Evolutionary conservation across 2,888 invertebrate species (phyloP), one percentile per base, ranked within the genome.

Genomic region (Cistogaster globosa): DNA sequence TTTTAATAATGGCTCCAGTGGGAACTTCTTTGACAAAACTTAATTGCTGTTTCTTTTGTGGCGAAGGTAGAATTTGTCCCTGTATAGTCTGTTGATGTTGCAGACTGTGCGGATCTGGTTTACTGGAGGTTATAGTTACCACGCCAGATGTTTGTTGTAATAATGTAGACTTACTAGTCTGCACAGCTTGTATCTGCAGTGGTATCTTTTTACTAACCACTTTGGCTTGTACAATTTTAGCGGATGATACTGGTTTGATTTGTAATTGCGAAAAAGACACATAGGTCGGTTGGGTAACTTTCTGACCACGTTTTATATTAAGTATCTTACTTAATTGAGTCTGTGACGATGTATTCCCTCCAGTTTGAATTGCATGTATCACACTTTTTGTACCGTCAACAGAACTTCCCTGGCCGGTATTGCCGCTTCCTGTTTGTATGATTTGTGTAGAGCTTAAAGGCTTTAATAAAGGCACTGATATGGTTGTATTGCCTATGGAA

Each of bases 61-160:
- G 86, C 55, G 32, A 69, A 16, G 74, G 67, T 16, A 76, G 11
- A 42, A 74, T 71, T 48, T 51, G 79, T 5, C 12, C 79, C 84
- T 18, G 87, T 53, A 71, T 16, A 42, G 51, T 81, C 78, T 74
- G 75, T 9, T 72, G 83, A 76, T 86, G 80, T 79, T 87, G 84
- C 7, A 86, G 82, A 58, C 78, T 90, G n/a, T 89, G 89, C 74
- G 87, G 89, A 55, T 88, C 89, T 11, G 88, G 80, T 84, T 89
- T 91, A 9, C 88, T 88, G 75, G 88, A 88, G 14, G 89, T 90
- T 68, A 91, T 91, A 36, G 91, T 90, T 8, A 90, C 89, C 94
- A 94, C 83, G 93, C 94, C 88, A 94, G 95, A 93, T 0, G 95
- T 95, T 16, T 94, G 88, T 87, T 94, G 94, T 0, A 94, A 91